Evolutionary conservation across 2,888 invertebrate genomes (phyloP).

Genomic region (Sinodicranocentrus sp.): DNA sequence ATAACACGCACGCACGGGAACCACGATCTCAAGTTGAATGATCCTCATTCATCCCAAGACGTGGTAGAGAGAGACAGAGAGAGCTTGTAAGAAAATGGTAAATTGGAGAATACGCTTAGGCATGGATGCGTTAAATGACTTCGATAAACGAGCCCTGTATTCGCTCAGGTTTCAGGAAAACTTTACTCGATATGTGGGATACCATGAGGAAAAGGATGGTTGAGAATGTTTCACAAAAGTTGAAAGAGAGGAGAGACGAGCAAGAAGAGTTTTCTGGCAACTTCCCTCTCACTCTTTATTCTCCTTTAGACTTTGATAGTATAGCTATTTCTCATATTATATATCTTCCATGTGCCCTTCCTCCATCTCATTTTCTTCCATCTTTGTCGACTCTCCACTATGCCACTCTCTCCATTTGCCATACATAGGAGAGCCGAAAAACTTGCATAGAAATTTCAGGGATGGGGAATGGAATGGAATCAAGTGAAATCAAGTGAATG

Average conservation of each 20-base stretch:
- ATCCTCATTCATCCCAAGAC: too few relatives aligned
- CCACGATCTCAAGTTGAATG: background rate
- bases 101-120: background rate
- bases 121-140: constrained; percentile 14
- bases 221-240: too few relatives aligned
- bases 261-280: too few relatives aligned
- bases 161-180: too few relatives aligned
- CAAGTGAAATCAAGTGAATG: constrained; percentile 12
- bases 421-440: too few relatives aligned
- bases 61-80: background rate
- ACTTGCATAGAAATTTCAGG: too few relatives aligned
- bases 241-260: too few relatives aligned
- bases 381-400: background rate
- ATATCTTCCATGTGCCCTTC: background rate
- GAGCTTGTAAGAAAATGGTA: background rate
- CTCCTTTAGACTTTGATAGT: too few relatives aligned
- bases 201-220: too few relatives aligned
- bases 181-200: too few relatives aligned
- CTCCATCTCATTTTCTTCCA: background rate
- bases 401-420: background rate
- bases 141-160: background rate
- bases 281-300: too few relatives aligned
- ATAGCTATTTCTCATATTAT: too few relatives aligned
- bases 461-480: constrained; percentile 9
- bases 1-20: background rate